Percentiles rank a stretch among this genome's conserved stretches.
phyloP scores from a whole-genome alignment of 2,797 vertebrate genomes.

The Calcarius lapponicus region DNA sequence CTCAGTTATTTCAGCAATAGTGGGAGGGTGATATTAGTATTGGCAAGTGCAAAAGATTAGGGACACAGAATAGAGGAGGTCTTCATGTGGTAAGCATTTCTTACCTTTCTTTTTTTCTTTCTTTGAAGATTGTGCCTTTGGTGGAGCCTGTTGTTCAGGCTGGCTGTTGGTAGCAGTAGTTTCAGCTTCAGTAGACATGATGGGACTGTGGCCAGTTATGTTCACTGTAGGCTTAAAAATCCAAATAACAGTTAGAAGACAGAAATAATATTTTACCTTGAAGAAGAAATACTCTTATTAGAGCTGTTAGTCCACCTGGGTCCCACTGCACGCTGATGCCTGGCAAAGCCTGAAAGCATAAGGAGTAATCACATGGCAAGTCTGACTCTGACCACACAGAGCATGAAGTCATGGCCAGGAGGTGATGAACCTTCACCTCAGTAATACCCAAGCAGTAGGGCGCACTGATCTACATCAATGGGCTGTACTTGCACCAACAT shows the following conservation, averaged over 20 bases:
- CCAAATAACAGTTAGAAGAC: neutral
- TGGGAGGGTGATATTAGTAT: neutral
- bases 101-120: conserved; percentile 94
- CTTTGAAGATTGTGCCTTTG: conserved; percentile 81
- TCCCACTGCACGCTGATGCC: neutral
- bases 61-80: neutral
- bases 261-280: neutral
- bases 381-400: neutral
- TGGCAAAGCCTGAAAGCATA: neutral
- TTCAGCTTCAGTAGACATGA: conserved; percentile 90
- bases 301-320: neutral
- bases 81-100: neutral
- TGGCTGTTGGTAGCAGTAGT: conserved; percentile 62
- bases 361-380: neutral
- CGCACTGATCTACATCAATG: neutral
- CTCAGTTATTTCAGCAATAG: neutral
- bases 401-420: neutral
- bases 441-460: neutral
- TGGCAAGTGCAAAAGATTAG: neutral
- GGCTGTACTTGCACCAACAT: neutral
- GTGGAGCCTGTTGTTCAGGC: conserved; percentile 74
- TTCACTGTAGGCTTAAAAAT: neutral
- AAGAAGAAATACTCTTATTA: neutral
- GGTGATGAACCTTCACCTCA: neutral
- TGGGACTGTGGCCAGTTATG: conserved; percentile 1